Evolutionary conservation across 2,113 vertebrate genomes (phyloP), one percentile per base, ranked within the genome.

Genomic region (Actenoides lindsayi): DNA sequence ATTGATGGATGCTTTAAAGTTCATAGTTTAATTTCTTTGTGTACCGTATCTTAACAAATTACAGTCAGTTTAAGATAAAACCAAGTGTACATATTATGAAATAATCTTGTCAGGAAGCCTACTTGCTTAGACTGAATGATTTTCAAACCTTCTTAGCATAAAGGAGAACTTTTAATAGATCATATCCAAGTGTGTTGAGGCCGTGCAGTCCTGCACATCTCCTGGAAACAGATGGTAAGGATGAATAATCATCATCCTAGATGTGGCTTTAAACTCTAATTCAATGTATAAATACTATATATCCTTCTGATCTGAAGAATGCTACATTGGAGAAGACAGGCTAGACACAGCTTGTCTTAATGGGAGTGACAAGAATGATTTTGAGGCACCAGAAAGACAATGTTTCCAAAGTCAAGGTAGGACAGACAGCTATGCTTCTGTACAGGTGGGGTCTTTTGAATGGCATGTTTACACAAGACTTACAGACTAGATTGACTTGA

Each of bases 1-100:
- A 90, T 94, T 96, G 97, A 97, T 96, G 64, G 81, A 68, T 93
- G 57, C 74, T 95, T 94, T 89, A 57, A 95, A 95, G 65, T 95
- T 95, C 89, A 87, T 90, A 31, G 59, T 86, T 77, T 67, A 87
- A 77, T 93, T 91, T 96, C 83, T 93, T 96, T 97, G 82, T 96
- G 90, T 94, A 86, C 54, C 4, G 3, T 87, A 94, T 88, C 83
- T 96, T 94, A 92, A 79, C 48, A 89, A 96, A 95, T 92, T 82
- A 48, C 51, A 64, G 73, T 64, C 91, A 85, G 74, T 84, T 95
- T 89, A 11, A 8, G 84, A 87, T 82, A 84, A 96, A 93, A 54
- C 30, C 90, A 83, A 78, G 64, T 68, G 70, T 83, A 64, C 70
- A 54, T 87, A 70, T 78, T 93, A 93, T 23, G 51, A 95, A 97